Base-by-base conservation (phyloP, 92 coral and sea anemone genomes). In the Scolanthus callimorphus region DNA sequence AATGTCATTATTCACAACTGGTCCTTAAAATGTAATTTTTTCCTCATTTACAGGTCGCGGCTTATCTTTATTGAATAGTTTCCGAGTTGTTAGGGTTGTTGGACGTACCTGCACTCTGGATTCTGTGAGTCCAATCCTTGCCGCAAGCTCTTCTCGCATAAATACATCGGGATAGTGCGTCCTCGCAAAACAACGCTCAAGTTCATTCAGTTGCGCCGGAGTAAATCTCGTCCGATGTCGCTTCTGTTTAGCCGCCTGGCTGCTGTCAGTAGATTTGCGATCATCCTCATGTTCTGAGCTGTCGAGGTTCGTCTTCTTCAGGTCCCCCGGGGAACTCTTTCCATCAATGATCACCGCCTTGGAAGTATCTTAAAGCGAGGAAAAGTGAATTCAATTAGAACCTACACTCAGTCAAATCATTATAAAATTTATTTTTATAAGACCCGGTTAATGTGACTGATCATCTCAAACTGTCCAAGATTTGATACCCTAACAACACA, bases 41-140 rank as follows among this genome's bases (percentile, higher is more conserved):
- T 71, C 64, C 82, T 76, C 73, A 71, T 82, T 73, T 60, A 74
- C 62, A 67, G 48, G 49, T 46, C 64, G 67, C 71, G 60, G 69
- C 74, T 60, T 58, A 50, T 59, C 67, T 49, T 60, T 67, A 25
- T 30, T 44, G 41, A 59, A 57, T 50, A 38, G 55, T 73, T 56
- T 54, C 39, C 30, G 25, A 58, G 58, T 19, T 45, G 22, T 26
- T 17, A n/a, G n/a, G n/a, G n/a, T n/a, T n/a, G n/a, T n/a, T n/a
- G n/a, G n/a, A n/a, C 85, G 59, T 81, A 94, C 99, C 99, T 94
- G 99, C 22, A 94, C 99, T 70, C 99, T 69, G n/a, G 99, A 94
- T 60, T 94, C 99, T 23, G 99, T 94, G 17, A 94, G 82, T 1
- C 99, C 96, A 28, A 94, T 94, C 28, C 99, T 60, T 2, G 99